These are phyloP conservation scores for Bruchidius siliquastri DNA, from an alignment of 2,888 invertebrate species.

Conservation along the genomic window DNA sequence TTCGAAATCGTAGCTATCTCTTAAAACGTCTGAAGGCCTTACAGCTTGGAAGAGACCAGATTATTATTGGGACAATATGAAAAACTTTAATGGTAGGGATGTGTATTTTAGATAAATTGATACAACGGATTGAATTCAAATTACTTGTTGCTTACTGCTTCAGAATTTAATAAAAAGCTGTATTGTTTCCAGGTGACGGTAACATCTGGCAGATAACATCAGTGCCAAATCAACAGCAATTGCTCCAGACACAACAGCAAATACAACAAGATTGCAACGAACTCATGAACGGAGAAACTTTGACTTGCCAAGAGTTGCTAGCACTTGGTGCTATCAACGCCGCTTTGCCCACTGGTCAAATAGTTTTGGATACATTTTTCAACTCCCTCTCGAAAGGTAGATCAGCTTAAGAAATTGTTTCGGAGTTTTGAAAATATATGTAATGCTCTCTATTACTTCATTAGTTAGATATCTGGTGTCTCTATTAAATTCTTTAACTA, in stretches of 20 bases:
- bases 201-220: conserved; percentile 61
- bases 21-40: too few species aligned
- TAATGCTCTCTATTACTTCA: too few species aligned
- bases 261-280: conserved; percentile 54
- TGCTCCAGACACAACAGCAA: conserved; percentile 40
- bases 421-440: too few species aligned
- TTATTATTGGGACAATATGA: too few species aligned
- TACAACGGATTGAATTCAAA: too few species aligned
- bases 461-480: too few species aligned
- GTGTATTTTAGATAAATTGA: too few species aligned
- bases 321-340: conserved; percentile 92
- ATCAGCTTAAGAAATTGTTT: background rate
- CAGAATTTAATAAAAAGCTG: background rate
- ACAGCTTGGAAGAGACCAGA: too few species aligned
- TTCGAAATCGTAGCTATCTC: too few species aligned
- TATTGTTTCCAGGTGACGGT: conserved; percentile 53
- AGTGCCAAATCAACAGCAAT: conserved; percentile 34
- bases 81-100: too few species aligned
- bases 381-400: conserved; percentile 70
- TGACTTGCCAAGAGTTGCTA: conserved; percentile 85
- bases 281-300: conserved; percentile 58
- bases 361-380: conserved; percentile 77
- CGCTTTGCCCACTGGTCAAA: conserved; percentile 82
- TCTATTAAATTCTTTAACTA: too few species aligned
- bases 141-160: too few species aligned